Percentiles rank a stretch among this genome's conserved stretches.
Evolutionary conservation across 2,888 invertebrate species (phyloP).

Genomic region (Xanthia togata): DNA sequence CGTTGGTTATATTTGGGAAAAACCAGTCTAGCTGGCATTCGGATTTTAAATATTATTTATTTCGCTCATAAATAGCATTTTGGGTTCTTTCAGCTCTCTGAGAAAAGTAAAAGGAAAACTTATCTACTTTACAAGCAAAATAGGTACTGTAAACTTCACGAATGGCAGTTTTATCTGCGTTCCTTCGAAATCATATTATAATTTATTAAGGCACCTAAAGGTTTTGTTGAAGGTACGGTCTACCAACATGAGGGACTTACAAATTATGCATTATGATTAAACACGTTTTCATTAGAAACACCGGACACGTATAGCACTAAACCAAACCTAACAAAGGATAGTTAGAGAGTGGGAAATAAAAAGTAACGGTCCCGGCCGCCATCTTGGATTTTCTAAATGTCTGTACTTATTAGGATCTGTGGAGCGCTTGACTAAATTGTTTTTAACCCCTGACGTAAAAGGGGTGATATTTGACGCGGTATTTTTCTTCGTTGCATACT

Average conservation of each 20-base stretch:
- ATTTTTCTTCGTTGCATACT: slow-evolving; percentile 23
- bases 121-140: not conserved
- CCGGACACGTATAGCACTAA: slow-evolving; percentile 22
- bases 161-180: not conserved
- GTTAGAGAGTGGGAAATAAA: slow-evolving; percentile 52
- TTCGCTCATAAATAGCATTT: not conserved
- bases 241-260: too few species aligned
- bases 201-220: too few species aligned
- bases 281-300: slow-evolving; percentile 1
- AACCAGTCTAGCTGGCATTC: not conserved
- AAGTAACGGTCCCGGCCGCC: slow-evolving; percentile 48
- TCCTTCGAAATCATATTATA: not conserved
- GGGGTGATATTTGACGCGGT: slow-evolving; percentile 34
- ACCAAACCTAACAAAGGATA: slow-evolving; percentile 31
- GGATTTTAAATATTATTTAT: too few species aligned
- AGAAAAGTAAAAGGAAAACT: not conserved
- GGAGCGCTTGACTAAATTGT: slow-evolving; percentile 52
- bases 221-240: too few species aligned
- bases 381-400: slow-evolving; percentile 56
- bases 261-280: not conserved
- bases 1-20: not conserved
- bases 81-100: not conserved
- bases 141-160: not conserved
- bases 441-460: slow-evolving; percentile 42
- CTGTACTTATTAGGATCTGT: slow-evolving; percentile 56